Conservation (phyloP, 2,888 invertebrate genomes). For the Acrobasis consociella region DNA sequence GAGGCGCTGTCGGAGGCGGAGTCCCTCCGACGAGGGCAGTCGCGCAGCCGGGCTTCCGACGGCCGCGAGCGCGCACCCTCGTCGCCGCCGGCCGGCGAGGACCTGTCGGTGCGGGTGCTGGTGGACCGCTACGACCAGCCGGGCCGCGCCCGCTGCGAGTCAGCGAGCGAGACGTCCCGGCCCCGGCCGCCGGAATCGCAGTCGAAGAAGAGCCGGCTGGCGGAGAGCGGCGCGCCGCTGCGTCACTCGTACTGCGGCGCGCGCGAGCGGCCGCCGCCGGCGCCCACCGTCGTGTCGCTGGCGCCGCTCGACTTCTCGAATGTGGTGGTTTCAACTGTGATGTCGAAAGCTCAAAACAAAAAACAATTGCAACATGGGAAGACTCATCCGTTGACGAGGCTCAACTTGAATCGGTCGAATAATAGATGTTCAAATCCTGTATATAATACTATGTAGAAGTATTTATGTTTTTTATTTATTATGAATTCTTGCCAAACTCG, state of each 20-base stretch:
- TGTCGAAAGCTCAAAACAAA: constrained; percentile 88
- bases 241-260: constrained; percentile 37
- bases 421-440: constrained; percentile 89
- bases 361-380: constrained; percentile 95
- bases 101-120: constrained; percentile 87
- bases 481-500: constrained; percentile 82
- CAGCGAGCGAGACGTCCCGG: constrained; percentile 40
- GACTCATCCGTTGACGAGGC: constrained; percentile 94
- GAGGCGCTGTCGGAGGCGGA: constrained; percentile 84
- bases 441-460: constrained; percentile 93
- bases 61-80: constrained; percentile 76
- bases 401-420: constrained; percentile 89
- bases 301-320: constrained; percentile 77
- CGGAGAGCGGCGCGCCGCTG: constrained; percentile 45
- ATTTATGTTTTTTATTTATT: constrained; percentile 79
- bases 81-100: constrained; percentile 87
- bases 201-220: constrained; percentile 44
- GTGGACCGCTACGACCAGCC: constrained; percentile 78
- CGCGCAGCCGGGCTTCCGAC: constrained; percentile 41
- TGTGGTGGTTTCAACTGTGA: constrained; percentile 86
- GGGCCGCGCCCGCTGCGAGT: constrained; percentile 49
- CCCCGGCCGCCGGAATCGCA: constrained; percentile 46
- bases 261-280: constrained; percentile 61
- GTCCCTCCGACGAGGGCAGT: constrained; percentile 41
- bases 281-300: constrained; percentile 65